Percentiles rank a stretch among this genome's conserved stretches.
Conservation (phyloP, 92 coral and sea anemone genomes). For the Palythoa grandis region DNA sequence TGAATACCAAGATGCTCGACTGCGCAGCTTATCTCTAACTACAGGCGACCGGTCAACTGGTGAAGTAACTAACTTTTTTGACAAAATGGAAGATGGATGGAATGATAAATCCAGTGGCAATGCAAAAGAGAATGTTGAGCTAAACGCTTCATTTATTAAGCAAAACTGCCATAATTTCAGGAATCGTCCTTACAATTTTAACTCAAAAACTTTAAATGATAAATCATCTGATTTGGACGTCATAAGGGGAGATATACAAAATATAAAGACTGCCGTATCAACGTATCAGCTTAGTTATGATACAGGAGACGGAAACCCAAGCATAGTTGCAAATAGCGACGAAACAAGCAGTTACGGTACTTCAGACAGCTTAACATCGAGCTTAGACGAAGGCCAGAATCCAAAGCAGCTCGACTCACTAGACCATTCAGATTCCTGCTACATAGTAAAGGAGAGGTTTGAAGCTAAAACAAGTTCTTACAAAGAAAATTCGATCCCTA, state of each 20-base stretch:
- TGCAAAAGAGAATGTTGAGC: no score
- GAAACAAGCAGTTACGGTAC: background rate
- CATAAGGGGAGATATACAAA: background rate
- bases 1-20: background rate
- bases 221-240: background rate
- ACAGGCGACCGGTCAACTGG: background rate
- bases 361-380: background rate
- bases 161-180: no score
- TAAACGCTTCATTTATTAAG: no score
- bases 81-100: background rate
- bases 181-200: no score
- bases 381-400: background rate
- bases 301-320: background rate
- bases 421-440: background rate
- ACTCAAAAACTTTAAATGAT: background rate
- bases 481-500: background rate
- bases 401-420: background rate
- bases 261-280: background rate
- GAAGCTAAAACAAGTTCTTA: background rate
- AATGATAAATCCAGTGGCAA: no score
- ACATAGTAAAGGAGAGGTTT: background rate
- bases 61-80: background rate
- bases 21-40: background rate
- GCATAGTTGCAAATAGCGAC: background rate
- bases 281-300: conserved; percentile 8